Evolutionary conservation across 2,113 vertebrate species (phyloP).

Genomic region (human): GRCh38 chr9:130356001-130356500

Average conservation of each 20-base stretch:
- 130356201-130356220: constrained; percentile 81
- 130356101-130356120: constrained; percentile 12
- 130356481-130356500: too few relatives aligned
- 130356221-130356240: constrained; percentile 79
- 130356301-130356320: accelerated
- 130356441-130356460: background rate
- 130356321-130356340: background rate
- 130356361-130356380: background rate
- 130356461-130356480: accelerated
- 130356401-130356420: background rate
- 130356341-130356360: background rate
- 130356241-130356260: constrained; percentile 82
- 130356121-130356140: background rate
- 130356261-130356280: background rate
- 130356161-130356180: constrained; percentile 51
- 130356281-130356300: accelerated
- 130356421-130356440: accelerated
- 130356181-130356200: constrained; percentile 79
- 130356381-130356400: background rate
- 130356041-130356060: background rate
- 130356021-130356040: background rate
- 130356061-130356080: accelerated
- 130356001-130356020: too few relatives aligned
- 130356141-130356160: constrained; percentile 46
- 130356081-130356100: constrained; percentile 82